phyloP scores from a whole-genome alignment of 2,113 vertebrate genomes.

The Neogobius melanostomus region DNA sequence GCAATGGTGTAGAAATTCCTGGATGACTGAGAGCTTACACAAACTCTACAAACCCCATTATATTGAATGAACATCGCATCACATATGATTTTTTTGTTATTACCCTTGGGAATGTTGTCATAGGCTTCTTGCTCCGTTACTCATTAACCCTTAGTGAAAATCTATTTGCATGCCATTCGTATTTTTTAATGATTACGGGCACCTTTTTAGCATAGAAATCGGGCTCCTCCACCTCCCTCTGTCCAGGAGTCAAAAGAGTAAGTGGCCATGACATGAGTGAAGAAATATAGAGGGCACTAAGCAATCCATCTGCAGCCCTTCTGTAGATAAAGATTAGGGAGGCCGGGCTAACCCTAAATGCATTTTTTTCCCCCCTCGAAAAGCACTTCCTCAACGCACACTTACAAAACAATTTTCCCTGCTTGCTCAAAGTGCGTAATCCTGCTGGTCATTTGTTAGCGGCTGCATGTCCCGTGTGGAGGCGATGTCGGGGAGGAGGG shows the following conservation, averaged over 20 bases:
- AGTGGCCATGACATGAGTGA: slow-evolving; percentile 32
- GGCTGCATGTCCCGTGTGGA: slow-evolving; percentile 59
- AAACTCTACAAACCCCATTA: too few relatives aligned
- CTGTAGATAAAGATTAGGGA: slow-evolving; percentile 60
- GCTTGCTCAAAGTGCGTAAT: slow-evolving; percentile 63
- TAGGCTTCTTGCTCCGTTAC: too few relatives aligned
- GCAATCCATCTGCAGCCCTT: slow-evolving; percentile 28
- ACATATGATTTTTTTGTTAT: too few relatives aligned
- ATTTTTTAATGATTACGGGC: not conserved
- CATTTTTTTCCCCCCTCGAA: slow-evolving; percentile 51
- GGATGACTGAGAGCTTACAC: too few relatives aligned
- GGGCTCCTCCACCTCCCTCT: not conserved
- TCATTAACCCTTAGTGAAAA: not conserved
- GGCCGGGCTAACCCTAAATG: slow-evolving; percentile 50
- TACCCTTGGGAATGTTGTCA: too few relatives aligned
- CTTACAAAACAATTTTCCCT: slow-evolving; percentile 56
- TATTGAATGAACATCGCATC: too few relatives aligned
- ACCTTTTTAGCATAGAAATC: not conserved
- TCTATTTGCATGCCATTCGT: not conserved
- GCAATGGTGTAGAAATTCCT: too few relatives aligned
- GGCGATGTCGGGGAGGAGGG: slow-evolving; percentile 22
- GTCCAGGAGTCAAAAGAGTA: slow-evolving; percentile 39
- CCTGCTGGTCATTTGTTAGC: slow-evolving; percentile 72
- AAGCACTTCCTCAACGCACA: slow-evolving; percentile 42
- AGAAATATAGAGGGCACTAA: slow-evolving; percentile 34